Evolutionary conservation across 1,140 invertebrate species (phyloP), one percentile per base, ranked within the genome.

Genomic region (Lasioglossum albipes): DNA sequence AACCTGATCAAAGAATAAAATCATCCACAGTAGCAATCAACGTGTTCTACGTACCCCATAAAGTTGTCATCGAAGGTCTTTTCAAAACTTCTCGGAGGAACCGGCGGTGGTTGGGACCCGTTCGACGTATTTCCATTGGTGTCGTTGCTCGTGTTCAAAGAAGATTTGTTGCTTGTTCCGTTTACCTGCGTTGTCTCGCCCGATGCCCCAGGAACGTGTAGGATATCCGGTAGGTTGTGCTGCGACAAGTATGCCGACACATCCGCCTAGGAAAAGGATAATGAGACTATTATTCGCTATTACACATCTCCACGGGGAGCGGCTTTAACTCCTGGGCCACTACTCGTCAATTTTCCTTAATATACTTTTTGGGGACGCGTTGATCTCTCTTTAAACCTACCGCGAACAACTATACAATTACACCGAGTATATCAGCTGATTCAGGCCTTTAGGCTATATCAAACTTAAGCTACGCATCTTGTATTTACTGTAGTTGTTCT

Each of bases 81-180:
- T 81, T 96, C 95, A 76, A 95, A 93, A 84, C 94, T 94, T 81
- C 96, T 93, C 31, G 96, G 95, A 80, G 96, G 96, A 74, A 96
- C 95, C 70, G 96, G 95, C 42, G 95, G 95, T 84, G 94, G 92
- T 78, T 91, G 94, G 91, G 90, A 86, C 42, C 93, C 93, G 87
- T 94, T 94, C 0, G 92, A 92, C 1, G 91, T 88, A 74, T 91
- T 94, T 72, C 93, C 94, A 79, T 94, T 94, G 13, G 84, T 91
- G 36, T 93, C 93, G 57, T 80, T 90, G 59, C 52, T 88, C 22
- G 87, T 61, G 42, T 83, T 90, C 10, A 87, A 61, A 16, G 83
- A 42, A 10, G 76, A 62, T 22, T 90, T 86, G n/a, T 75, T 83
- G 52, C 68, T 73, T 7, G 79, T 88, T 18, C 92, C 92, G 79